Conservation (phyloP, 2,797 vertebrate genomes). For the Phrynocephalus vlangalii region DNA sequence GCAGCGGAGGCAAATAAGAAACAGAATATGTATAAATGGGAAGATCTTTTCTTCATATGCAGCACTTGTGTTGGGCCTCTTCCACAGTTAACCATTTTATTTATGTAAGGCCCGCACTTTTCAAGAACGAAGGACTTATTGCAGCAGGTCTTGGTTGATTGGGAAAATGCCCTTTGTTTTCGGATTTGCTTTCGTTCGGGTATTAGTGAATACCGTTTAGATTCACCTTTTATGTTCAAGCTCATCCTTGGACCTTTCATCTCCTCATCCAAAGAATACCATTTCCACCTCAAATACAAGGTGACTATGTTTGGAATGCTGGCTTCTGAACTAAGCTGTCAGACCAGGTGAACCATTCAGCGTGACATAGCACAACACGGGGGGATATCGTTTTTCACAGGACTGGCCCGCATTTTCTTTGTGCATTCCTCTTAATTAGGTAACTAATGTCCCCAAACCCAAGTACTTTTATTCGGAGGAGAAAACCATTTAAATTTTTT, state of each 20-base stretch:
- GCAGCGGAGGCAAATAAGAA: not conserved
- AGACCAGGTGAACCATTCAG: constrained; percentile 64
- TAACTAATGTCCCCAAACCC: not conserved
- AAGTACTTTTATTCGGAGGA: constrained; percentile 23
- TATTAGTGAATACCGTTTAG: constrained; percentile 71
- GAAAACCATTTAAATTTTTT: not conserved
- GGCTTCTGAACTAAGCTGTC: constrained; percentile 75
- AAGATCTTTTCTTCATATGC: constrained; percentile 43
- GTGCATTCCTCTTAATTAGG: constrained; percentile 42
- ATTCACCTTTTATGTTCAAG: constrained; percentile 74
- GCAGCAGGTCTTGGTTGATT: not conserved
- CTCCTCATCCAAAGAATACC: constrained; percentile 76
- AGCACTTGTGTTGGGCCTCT: constrained; percentile 55
- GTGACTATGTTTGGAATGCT: constrained; percentile 78
- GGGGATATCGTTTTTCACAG: constrained; percentile 45
- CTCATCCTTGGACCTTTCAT: constrained; percentile 68
- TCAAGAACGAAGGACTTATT: not conserved
- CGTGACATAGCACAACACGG: constrained; percentile 60
- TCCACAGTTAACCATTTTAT: constrained; percentile 23
- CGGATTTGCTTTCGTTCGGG: constrained; percentile 66
- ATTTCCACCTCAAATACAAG: constrained; percentile 70
- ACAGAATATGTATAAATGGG: not conserved
- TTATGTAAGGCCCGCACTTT: not conserved
- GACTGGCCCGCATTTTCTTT: constrained; percentile 17
- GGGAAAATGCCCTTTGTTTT: constrained; percentile 65